Evolutionary conservation across 2,797 vertebrate genomes (phyloP).

Genomic region (Rhincodon typus): DNA sequence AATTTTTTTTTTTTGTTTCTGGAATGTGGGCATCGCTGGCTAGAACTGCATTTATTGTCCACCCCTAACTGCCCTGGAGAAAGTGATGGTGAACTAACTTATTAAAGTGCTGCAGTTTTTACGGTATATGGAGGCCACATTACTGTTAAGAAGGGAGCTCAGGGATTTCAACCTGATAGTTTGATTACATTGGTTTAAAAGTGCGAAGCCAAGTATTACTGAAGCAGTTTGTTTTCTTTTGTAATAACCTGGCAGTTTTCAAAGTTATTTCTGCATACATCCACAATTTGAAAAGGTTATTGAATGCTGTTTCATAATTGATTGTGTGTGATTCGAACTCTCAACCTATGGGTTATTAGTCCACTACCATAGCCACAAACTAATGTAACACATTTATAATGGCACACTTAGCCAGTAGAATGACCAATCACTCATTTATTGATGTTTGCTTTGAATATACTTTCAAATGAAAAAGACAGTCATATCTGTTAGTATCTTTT

Average conservation of each 20-base stretch:
- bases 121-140: not conserved
- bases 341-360: not conserved
- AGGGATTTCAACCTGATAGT: not conserved
- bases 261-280: not conserved
- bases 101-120: not conserved
- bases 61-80: no score
- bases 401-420: not conserved
- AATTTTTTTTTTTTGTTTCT: no score
- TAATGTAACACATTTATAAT: not conserved
- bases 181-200: not conserved
- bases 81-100: no score
- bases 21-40: no score
- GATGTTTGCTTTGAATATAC: not conserved
- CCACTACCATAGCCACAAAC: not conserved
- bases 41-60: no score
- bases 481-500: not conserved
- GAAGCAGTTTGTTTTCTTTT: not conserved
- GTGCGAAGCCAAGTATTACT: not conserved
- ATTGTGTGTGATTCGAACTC: not conserved
- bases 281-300: not conserved
- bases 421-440: not conserved
- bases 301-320: not conserved
- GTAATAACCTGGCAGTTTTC: not conserved
- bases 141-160: not conserved
- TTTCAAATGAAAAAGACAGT: not conserved